Evolutionary conservation across 2,888 invertebrate genomes (phyloP).

Genomic region (Epirrhoe alternata): DNA sequence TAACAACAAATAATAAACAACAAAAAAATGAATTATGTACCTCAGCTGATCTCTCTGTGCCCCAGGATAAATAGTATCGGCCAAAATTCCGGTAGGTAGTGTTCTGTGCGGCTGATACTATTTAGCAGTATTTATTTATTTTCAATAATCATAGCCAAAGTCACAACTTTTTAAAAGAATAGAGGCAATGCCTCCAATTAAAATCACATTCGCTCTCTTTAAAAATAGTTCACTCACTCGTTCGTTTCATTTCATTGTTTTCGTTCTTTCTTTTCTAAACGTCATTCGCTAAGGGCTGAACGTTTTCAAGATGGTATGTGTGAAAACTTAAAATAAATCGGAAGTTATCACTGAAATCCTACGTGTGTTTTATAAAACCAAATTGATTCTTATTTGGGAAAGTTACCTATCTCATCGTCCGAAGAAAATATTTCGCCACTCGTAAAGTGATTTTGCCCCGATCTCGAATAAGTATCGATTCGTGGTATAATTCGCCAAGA

Average conservation of each 20-base stretch:
- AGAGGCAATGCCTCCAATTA: no score
- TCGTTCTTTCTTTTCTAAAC: constrained; percentile 42
- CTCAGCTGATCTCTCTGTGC: no score
- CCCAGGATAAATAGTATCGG: no score
- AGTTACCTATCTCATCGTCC: constrained; percentile 2
- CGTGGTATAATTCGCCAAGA: not conserved
- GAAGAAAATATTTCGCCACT: constrained; percentile 1
- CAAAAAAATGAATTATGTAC: no score
- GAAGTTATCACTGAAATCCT: constrained; percentile 8
- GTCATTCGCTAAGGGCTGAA: constrained; percentile 49
- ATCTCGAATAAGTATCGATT: not conserved
- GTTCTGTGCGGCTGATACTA: no score
- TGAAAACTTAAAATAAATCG: constrained; percentile 31
- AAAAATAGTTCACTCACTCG: not conserved
- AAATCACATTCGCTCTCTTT: not conserved
- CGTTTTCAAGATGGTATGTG: constrained; percentile 59
- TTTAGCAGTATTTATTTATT: no score
- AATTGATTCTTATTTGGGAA: not conserved
- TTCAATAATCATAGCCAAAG: no score
- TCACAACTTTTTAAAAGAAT: no score
- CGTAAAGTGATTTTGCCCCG: not conserved
- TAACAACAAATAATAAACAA: no score
- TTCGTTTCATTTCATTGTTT: not conserved
- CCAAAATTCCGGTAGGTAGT: no score
- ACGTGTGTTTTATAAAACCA: not conserved